These are phyloP conservation scores for Eulemur mongoz DNA, from an alignment of 2,797 vertebrate species.

Conservation along the genomic window DNA sequence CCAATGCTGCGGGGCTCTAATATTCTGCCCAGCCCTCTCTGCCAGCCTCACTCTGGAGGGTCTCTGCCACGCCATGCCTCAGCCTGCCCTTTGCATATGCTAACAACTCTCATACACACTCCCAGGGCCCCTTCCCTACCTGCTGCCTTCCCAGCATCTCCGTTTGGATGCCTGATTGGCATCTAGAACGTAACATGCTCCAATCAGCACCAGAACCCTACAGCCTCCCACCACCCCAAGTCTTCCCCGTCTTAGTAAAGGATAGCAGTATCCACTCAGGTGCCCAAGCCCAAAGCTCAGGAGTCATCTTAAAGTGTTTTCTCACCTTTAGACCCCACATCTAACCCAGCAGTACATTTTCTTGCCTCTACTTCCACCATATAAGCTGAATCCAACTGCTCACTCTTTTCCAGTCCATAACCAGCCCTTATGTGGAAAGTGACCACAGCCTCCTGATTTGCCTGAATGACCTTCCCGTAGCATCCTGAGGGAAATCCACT, in stretches of 20 bases:
- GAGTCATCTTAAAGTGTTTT: background rate
- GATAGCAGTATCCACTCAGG: background rate
- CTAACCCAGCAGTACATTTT: background rate
- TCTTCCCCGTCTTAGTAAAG: background rate
- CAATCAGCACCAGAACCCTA: background rate
- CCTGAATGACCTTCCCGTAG: too few species aligned
- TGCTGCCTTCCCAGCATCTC: background rate
- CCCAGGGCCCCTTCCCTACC: too few species aligned
- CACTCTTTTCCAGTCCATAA: background rate
- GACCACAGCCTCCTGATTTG: background rate
- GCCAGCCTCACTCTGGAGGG: background rate
- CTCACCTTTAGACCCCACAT: background rate
- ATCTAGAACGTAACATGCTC: background rate
- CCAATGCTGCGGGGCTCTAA: accelerated
- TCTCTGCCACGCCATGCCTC: background rate
- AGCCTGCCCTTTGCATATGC: background rate
- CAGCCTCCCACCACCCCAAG: background rate
- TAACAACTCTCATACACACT: background rate
- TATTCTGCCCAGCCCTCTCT: background rate
- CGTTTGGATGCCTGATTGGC: background rate
- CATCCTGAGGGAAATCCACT: background rate
- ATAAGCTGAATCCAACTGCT: background rate
- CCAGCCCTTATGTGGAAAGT: background rate
- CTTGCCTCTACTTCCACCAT: background rate
- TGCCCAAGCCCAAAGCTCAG: background rate